phyloP scores from a whole-genome alignment of 2,888 invertebrate species.

The Hetaerina titia region DNA sequence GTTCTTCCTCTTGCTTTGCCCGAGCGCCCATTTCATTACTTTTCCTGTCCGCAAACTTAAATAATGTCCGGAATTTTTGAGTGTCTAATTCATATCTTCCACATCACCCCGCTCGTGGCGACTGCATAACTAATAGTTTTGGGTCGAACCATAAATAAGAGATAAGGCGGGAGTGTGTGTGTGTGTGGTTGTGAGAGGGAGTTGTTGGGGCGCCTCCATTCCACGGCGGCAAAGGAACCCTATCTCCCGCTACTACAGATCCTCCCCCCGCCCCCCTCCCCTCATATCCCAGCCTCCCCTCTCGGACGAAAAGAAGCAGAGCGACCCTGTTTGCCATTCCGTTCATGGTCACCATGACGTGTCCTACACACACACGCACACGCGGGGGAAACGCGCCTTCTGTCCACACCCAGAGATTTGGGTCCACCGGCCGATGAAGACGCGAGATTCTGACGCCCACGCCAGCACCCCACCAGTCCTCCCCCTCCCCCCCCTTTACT shows the following conservation, averaged over 20 bases:
- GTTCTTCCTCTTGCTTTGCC: neutral
- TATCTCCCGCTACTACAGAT: neutral
- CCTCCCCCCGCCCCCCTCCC: neutral
- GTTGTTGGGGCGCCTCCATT: neutral
- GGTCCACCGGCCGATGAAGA: slow-evolving; percentile 51
- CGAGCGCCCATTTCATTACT: neutral
- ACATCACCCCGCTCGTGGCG: neutral
- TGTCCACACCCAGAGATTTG: slow-evolving; percentile 48
- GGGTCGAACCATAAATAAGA: neutral
- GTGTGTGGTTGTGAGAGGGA: too few relatives aligned
- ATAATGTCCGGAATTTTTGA: neutral
- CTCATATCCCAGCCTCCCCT: neutral
- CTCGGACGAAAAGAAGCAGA: neutral
- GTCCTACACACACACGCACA: slow-evolving; percentile 22
- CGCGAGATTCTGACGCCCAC: slow-evolving; percentile 45
- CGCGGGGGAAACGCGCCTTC: neutral
- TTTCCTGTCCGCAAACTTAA: neutral
- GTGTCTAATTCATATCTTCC: slow-evolving; percentile 16
- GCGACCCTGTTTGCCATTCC: slow-evolving; percentile 36
- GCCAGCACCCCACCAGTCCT: neutral
- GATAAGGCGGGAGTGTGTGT: neutral
- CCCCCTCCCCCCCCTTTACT: neutral
- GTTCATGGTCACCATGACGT: slow-evolving; percentile 29
- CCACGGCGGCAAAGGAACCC: neutral
- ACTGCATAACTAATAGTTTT: slow-evolving; percentile 6